These are phyloP conservation scores for Pandion haliaetus DNA, from an alignment of 2,113 vertebrate genomes.

Conservation along the genomic window DNA sequence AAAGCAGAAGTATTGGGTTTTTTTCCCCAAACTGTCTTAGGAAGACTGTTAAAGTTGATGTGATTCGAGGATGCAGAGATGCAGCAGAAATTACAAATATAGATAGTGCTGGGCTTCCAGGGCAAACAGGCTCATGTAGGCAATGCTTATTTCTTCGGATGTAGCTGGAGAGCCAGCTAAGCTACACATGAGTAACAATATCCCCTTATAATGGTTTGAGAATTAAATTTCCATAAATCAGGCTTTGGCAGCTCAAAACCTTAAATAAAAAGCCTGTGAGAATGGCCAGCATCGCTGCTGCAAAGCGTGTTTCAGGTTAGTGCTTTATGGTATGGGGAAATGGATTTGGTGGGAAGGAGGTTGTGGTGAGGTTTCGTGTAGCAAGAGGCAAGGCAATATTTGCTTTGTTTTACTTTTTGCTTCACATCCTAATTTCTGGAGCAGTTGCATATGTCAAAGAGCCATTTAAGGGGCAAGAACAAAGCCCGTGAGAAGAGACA, in stretches of 20 bases:
- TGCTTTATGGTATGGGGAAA: not conserved
- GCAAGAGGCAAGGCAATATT: not conserved
- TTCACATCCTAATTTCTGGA: not conserved
- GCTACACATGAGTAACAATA: not conserved
- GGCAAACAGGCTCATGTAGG: not conserved
- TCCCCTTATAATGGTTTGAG: not conserved
- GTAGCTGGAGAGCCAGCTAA: not conserved
- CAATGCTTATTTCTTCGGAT: not conserved
- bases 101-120: not conserved
- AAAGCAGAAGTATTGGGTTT: not conserved
- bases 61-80: not conserved
- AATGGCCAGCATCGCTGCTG: not conserved
- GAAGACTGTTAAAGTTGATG: not conserved
- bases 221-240: constrained; percentile 43
- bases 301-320: not conserved
- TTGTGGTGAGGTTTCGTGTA: not conserved
- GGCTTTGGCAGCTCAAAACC: constrained; percentile 14
- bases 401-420: not conserved
- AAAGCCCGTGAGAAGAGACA: not conserved
- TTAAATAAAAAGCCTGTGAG: not conserved
- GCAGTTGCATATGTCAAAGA: not conserved
- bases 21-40: accelerated
- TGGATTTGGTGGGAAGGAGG: not conserved
- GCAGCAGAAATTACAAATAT: not conserved
- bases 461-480: not conserved